phyloP scores from a whole-genome alignment of 2,113 vertebrate species.

The Tor tambroides region DNA sequence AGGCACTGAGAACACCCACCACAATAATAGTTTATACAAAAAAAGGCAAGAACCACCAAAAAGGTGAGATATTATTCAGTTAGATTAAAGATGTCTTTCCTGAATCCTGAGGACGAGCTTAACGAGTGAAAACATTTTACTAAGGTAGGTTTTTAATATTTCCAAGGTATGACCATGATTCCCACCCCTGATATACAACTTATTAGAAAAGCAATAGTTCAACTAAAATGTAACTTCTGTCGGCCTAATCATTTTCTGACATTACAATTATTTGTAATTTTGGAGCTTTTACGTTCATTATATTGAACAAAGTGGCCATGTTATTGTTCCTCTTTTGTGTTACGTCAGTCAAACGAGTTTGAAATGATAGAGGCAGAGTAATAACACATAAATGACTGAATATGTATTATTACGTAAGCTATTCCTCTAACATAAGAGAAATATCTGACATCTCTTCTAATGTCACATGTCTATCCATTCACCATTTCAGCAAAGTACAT shows the following conservation, averaged over 20 bases:
- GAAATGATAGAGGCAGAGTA: not conserved
- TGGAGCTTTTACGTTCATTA: not conserved
- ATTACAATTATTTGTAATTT: not conserved
- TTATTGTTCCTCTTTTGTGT: not conserved
- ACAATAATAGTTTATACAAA: not conserved
- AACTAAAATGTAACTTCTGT: not conserved
- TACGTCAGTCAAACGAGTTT: not conserved
- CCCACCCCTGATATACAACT: not conserved
- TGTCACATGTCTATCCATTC: not conserved
- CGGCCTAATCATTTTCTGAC: not conserved
- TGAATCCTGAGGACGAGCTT: not conserved
- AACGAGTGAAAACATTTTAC: not conserved
- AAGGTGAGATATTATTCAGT: not conserved
- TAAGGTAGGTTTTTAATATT: not conserved
- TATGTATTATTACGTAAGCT: not conserved
- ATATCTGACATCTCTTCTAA: not conserved
- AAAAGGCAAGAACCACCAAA: not conserved
- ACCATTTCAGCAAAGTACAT: constrained; percentile 10
- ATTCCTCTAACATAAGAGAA: not conserved
- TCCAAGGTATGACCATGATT: not conserved
- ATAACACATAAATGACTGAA: not conserved
- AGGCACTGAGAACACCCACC: not conserved
- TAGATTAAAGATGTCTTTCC: not conserved
- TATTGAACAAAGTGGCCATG: not conserved
- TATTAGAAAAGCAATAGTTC: not conserved